phyloP scores from a whole-genome alignment of 2,797 vertebrate species.

The Galagoides demidoff region DNA sequence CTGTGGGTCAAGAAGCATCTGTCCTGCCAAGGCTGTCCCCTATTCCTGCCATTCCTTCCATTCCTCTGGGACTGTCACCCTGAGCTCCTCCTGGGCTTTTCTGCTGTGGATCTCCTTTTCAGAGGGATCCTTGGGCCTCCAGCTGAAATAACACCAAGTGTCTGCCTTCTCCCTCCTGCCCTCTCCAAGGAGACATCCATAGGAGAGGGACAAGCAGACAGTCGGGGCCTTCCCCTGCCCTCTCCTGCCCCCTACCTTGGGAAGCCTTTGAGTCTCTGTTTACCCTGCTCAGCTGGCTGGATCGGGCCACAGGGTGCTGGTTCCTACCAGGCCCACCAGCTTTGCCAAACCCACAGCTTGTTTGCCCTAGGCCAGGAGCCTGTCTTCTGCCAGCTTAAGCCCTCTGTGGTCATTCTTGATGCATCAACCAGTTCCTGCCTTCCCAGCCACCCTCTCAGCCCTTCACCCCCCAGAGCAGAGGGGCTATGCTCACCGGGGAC shows the following conservation, averaged over 20 bases:
- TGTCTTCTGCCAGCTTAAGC: not conserved
- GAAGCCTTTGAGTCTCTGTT: conserved; percentile 61
- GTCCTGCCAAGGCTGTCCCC: too few species aligned
- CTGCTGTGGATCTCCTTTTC: not conserved
- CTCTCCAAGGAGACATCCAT: conserved; percentile 45
- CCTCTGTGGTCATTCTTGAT: accelerated
- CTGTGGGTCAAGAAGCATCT: accelerated
- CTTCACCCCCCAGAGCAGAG: not conserved
- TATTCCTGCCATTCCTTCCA: accelerated
- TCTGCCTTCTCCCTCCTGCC: conserved; percentile 53
- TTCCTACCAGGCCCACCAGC: not conserved
- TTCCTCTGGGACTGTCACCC: not conserved
- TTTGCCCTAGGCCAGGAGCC: not conserved
- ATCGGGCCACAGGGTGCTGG: not conserved
- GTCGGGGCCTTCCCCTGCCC: not conserved
- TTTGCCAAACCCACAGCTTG: not conserved
- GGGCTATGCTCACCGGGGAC: not conserved
- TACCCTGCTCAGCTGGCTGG: not conserved
- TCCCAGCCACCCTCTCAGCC: not conserved
- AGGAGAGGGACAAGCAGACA: conserved; percentile 35
- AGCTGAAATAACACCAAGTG: conserved; percentile 82
- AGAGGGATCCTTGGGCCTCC: conserved; percentile 33
- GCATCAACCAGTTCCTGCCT: not conserved
- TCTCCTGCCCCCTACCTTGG: accelerated
- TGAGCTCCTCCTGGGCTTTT: conserved; percentile 38